Evolutionary conservation across 2,113 vertebrate genomes (phyloP), one percentile per base, ranked within the genome.

Genomic region (Solea senegalensis): DNA sequence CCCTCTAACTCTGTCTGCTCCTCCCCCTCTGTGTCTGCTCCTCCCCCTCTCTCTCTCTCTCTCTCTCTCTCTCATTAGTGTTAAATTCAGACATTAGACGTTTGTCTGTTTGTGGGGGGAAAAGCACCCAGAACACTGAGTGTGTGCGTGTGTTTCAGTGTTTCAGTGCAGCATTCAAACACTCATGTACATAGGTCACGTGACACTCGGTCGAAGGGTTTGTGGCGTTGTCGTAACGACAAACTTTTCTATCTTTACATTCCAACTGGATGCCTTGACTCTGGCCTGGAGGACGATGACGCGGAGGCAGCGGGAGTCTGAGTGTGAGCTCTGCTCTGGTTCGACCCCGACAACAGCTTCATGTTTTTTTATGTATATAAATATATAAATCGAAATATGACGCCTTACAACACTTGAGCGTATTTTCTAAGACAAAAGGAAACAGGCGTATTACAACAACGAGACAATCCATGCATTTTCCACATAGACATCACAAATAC

Each of bases 211-310:
- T 54, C 69, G 21, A 28, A 65, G 64, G 69, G 67, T 76, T 69
- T 82, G 78, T 76, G 65, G 74, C 82, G 78, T 83, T 59, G 50
- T 70, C 59, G 70, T 73, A 81, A 77, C 80, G 75, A 90, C 67
- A 87, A 80, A 80, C 76, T 59, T 91, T 89, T 86, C 86, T 88
- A 86, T 87, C 79, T 67, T 85, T 82, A 94, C 92, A 94, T 94
- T 94, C 93, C 93, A 93, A 84, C 79, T 67, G 86, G 89, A 91
- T 91, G 91, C 90, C 90, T 93, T 93, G 79, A 87, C 75, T 88
- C 46, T 9, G 88, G 63, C 76, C 65, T 80, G 43, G 7, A 52
- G 53, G 49, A 64, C 59, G 44, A 57, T 61, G 7, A 78, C 58
- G 49, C 44, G 56, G 56, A 74, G 77, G 82, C 80, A 66, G 75